Conservation (phyloP, 2,888 invertebrate species). For the Erynnis tages region DNA sequence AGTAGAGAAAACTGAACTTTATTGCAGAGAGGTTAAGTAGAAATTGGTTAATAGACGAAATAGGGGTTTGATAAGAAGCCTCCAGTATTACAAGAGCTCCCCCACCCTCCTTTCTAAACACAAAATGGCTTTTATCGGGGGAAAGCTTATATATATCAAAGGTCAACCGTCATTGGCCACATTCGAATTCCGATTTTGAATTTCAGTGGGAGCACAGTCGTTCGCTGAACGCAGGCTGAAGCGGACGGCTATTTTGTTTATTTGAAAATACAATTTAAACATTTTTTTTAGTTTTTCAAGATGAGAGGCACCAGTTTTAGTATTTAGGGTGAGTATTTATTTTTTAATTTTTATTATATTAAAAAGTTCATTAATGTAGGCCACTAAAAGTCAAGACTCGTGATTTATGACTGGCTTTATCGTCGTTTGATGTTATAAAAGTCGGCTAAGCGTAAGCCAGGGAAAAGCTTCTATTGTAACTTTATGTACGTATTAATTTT, state of each 20-base stretch:
- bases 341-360: conserved; percentile 9
- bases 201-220: conserved; percentile 43
- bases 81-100: conserved; percentile 45
- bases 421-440: neutral
- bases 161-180: conserved; percentile 51
- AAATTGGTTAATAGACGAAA: conserved; percentile 3
- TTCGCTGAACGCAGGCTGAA: conserved; percentile 40
- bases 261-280: conserved; percentile 24
- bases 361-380: neutral
- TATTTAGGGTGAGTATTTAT: conserved; percentile 55
- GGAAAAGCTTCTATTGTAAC: neutral
- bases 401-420: conserved; percentile 1
- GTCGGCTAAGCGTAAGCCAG: conserved; percentile 1
- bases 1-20: conserved; percentile 19
- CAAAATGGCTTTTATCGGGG: conserved; percentile 46
- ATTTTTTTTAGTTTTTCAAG: conserved; percentile 37
- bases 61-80: conserved; percentile 48
- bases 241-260: conserved; percentile 37
- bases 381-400: neutral
- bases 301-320: conserved; percentile 37
- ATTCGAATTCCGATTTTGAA: conserved; percentile 43
- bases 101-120: conserved; percentile 38
- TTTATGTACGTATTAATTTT: too few species aligned
- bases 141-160: conserved; percentile 42
- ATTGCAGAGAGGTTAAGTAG: neutral